Conservation (phyloP, 2,113 vertebrate species). For the Felis chaus region DNA sequence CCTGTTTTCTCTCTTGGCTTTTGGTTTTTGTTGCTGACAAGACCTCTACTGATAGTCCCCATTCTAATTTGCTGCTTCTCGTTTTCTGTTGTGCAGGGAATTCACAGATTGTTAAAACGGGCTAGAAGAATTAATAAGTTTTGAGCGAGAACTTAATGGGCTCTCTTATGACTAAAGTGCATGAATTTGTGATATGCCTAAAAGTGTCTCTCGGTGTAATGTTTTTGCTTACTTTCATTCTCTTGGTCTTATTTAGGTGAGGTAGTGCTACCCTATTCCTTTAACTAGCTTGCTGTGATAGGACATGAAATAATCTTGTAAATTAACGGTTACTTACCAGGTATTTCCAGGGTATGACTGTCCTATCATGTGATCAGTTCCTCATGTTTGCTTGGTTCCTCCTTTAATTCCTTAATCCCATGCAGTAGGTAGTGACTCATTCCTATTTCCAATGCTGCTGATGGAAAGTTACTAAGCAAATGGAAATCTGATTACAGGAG, state of each 20-base stretch:
- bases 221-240: slow-evolving; percentile 1
- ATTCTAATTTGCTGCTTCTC: slow-evolving; percentile 9
- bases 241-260: background rate
- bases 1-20: background rate
- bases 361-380: background rate
- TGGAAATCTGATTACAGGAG: background rate
- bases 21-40: background rate
- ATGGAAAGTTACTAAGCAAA: slow-evolving; percentile 9
- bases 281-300: background rate
- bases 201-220: background rate
- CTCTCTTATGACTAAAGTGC: background rate
- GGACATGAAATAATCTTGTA: background rate
- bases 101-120: slow-evolving; percentile 8
- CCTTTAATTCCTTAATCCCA: slow-evolving; percentile 29
- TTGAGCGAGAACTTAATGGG: background rate
- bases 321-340: background rate
- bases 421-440: slow-evolving; percentile 2
- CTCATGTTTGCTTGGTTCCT: background rate
- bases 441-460: background rate
- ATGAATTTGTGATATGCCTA: background rate
- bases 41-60: background rate
- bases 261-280: background rate
- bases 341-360: slow-evolving; percentile 6
- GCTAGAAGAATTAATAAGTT: slow-evolving; percentile 20
- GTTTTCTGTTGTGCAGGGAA: slow-evolving; percentile 10